Base-by-base conservation (phyloP, 2,797 vertebrate genomes). In the Austrolebias charrua region DNA sequence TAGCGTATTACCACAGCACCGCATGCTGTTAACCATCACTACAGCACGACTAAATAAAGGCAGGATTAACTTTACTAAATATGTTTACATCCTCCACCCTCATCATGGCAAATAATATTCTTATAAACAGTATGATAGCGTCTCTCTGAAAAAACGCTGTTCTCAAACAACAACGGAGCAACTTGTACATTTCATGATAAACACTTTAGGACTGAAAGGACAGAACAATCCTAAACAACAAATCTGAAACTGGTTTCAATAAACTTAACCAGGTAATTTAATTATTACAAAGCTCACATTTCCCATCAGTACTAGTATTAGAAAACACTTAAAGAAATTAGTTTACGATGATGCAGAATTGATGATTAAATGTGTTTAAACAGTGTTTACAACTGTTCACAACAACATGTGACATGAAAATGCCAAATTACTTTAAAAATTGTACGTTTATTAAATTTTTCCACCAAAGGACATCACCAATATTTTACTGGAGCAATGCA, bases 1-100 rank as follows among this genome's bases (percentile, higher is more conserved):
- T 4, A 55, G 29, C 16, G 38, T 19, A 73, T 56, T 44, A 68
- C 50, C 43, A 20, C 60, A 65, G 58, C 75, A 48, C 50, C 60
- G 48, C 58, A 69, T 56, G 48, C 55, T 75, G 64, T 72, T 65
- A 53, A 66, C 10, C 2, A 49, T 54, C 55, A 58, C 57, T 58
- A 42, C 45, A 49, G 52, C 59, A 57, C 1, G 1, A 51, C 60
- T 52, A 42, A 71, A 57, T 51, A n/a, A n/a, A n/a, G n/a, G 51
- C 51, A 56, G 69, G 42, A 64, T 56, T 38, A 60, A 67, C 54
- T 57, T 2, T 0, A 20, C 42, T 51, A 19, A 73, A 56, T 48
- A 61, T 16, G 31, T 65, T 63, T 71, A 7, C 33, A 35, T 9
- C 33, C 13, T 38, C 24, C 24, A 24, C 24, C 24, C 24, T 38